Conservation (phyloP, 2,797 vertebrate species). For the Trachurus trachurus region DNA sequence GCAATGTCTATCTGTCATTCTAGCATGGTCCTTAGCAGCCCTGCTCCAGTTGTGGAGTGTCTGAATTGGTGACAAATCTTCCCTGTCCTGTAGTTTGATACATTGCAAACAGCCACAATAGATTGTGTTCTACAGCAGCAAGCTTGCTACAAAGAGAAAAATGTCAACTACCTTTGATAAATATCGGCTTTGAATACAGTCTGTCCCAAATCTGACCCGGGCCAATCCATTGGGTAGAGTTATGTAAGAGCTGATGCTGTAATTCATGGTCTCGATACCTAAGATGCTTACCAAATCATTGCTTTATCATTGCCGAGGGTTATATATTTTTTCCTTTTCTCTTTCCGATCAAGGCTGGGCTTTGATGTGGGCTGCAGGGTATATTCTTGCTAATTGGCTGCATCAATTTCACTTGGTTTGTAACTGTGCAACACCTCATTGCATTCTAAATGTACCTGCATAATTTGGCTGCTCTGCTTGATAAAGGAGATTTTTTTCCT, state of each 20-base stretch:
- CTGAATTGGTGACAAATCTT: slow-evolving; percentile 75
- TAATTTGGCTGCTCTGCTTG: slow-evolving; percentile 71
- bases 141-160: slow-evolving; percentile 62
- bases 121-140: slow-evolving; percentile 59
- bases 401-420: slow-evolving; percentile 80
- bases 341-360: slow-evolving; percentile 65
- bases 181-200: slow-evolving; percentile 68
- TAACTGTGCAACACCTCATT: slow-evolving; percentile 79
- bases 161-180: slow-evolving; percentile 70
- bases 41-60: slow-evolving; percentile 57
- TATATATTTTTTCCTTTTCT: slow-evolving; percentile 17
- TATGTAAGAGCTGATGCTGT: slow-evolving; percentile 57
- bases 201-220: slow-evolving; percentile 49
- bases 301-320: slow-evolving; percentile 59
- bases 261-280: slow-evolving; percentile 48
- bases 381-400: slow-evolving; percentile 76
- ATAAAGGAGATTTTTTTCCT: slow-evolving; percentile 60
- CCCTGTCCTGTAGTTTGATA: slow-evolving; percentile 68
- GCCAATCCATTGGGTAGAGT: slow-evolving; percentile 57
- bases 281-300: slow-evolving; percentile 64
- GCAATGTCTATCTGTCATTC: slow-evolving; percentile 73
- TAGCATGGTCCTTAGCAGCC: slow-evolving; percentile 52
- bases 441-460: slow-evolving; percentile 82
- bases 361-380: slow-evolving; percentile 74
- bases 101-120: slow-evolving; percentile 72